Evolutionary conservation across 2,888 invertebrate genomes (phyloP).

Genomic region (Nineta flava): DNA sequence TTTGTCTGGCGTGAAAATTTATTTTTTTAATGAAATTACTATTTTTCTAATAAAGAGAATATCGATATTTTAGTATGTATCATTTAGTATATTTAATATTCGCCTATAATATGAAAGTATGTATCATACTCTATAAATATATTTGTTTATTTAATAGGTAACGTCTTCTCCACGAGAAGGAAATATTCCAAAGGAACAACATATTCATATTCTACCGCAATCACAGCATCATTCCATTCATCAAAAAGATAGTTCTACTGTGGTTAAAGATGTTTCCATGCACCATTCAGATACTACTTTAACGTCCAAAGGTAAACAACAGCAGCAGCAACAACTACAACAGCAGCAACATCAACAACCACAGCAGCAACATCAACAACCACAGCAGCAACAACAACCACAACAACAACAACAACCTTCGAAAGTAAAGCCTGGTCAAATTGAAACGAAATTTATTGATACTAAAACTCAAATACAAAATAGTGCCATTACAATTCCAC

Average conservation of each 20-base stretch:
- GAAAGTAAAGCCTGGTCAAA: neutral
- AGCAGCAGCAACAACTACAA: constrained; percentile 12
- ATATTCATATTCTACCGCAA: neutral
- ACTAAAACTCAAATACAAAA: neutral
- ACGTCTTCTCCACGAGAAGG: too few species aligned
- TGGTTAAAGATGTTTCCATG: neutral
- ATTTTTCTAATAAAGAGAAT: too few species aligned
- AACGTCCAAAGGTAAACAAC: constrained; percentile 9
- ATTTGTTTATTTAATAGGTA: too few species aligned
- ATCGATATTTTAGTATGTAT: too few species aligned
- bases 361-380: constrained; percentile 12
- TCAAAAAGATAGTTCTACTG: neutral
- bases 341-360: constrained; percentile 12
- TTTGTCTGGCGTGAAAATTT: too few species aligned
- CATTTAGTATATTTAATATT: too few species aligned
- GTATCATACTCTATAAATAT: too few species aligned
- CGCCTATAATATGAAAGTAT: too few species aligned
- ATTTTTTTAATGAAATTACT: too few species aligned
- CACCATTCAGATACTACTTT: neutral
- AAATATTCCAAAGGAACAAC: neutral
- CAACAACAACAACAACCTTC: neutral
- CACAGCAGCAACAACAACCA: constrained; percentile 11
- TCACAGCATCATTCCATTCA: neutral
- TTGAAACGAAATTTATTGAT: neutral
- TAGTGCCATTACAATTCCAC: constrained; percentile 1